Conservation (phyloP, 2,113 vertebrate genomes). For the Phalacrocorax aristotelis region DNA sequence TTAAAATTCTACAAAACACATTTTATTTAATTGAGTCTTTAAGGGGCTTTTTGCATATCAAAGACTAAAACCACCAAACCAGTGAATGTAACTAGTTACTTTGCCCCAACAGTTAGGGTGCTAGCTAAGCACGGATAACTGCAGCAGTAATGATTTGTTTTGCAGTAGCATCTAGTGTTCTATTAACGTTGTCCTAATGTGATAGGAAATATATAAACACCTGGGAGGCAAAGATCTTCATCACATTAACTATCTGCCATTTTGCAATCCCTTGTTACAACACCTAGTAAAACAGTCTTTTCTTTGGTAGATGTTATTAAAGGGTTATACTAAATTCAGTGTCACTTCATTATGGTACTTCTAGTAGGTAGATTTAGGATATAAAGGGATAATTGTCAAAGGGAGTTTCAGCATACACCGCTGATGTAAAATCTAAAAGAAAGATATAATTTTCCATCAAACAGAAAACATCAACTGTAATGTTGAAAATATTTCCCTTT, state of each 20-base stretch:
- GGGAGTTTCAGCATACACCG: neutral
- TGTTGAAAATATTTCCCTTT: slow-evolving; percentile 13
- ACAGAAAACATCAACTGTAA: neutral
- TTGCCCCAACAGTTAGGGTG: neutral
- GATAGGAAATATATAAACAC: neutral
- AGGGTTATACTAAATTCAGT: neutral
- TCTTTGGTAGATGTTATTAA: neutral
- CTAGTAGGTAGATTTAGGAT: neutral
- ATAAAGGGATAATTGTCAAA: neutral
- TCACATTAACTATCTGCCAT: neutral
- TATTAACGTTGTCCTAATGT: neutral
- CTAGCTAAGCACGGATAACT: neutral
- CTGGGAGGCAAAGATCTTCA: neutral
- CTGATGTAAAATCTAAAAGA: slow-evolving; percentile 9
- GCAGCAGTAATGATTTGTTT: neutral
- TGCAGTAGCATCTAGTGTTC: neutral
- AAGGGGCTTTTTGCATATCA: neutral
- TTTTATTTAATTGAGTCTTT: neutral
- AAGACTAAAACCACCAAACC: neutral
- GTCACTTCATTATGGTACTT: neutral
- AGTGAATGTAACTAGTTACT: neutral
- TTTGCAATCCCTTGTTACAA: neutral
- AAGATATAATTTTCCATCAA: neutral
- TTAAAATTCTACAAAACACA: neutral
- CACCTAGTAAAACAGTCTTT: neutral